Base-by-base conservation (phyloP, 2,797 vertebrate genomes). In the Acipenser transmontanus region DNA sequence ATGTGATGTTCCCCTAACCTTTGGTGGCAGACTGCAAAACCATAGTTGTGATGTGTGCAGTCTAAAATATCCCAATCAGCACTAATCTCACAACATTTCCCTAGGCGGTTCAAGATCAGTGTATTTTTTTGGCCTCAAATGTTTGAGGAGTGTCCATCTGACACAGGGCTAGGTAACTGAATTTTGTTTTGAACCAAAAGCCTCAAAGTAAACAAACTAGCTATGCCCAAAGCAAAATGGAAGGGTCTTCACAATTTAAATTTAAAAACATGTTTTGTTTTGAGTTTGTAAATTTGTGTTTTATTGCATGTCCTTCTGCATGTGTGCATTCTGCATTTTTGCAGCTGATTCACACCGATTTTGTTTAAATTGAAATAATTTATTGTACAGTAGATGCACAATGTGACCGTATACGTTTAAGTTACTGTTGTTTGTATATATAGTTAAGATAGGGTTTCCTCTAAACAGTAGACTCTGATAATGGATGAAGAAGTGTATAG, bases 271-370 rank as follows among this genome's bases (percentile, higher is more conserved):
- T 34, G 2, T 34, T 34, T 34, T 34, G 34, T 34, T 34, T 34
- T 34, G 34, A 34, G 34, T 34, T 34, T 34, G 34, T 34, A 34
- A 34, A 3, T 34, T 4, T 20, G 48, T 17, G n/a, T 11, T 57
- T 54, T 69, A 50, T 62, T 69, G 72, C 71, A 73, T 61, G 68
- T 64, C 62, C 69, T 48, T 80, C 74, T 79, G 85, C 84, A 87
- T 82, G 85, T 84, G 74, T 75, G 74, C 80, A 78, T 82, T 81
- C 69, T 68, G 77, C 76, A 73, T 79, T 20, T 70, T 77, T 78
- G 70, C 64, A 61, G 69, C 70, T 78, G 70, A 50, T 60, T 47
- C 60, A 61, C 59, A 47, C 47, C 20, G 20, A 50, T 72, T 60
- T 77, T 49, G 61, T 62, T 50, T 47, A 59, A 56, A 67, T 64